A percentile compares a stretch with the other conserved stretches of the same genome.
Conservation (phyloP, 2,797 vertebrate genomes). For the Coendou prehensilis region DNA sequence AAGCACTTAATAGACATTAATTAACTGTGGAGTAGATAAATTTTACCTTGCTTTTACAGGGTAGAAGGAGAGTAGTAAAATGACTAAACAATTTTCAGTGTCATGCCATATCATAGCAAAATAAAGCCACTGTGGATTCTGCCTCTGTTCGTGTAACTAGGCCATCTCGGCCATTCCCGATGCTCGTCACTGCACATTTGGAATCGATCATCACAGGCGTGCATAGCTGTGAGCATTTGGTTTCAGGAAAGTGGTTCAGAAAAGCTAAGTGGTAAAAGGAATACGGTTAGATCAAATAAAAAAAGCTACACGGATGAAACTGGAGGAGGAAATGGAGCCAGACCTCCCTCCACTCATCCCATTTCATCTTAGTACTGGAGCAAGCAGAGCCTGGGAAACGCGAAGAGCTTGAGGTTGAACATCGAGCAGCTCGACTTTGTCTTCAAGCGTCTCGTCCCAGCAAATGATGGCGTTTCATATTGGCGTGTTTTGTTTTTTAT, state of each 20-base stretch:
- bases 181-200: slow-evolving; percentile 56
- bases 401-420: slow-evolving; percentile 15
- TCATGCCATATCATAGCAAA: background rate
- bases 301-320: slow-evolving; percentile 59
- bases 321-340: slow-evolving; percentile 64
- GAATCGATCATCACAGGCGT: slow-evolving; percentile 58
- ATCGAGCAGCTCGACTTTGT: background rate
- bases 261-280: slow-evolving; percentile 66
- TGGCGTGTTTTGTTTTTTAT: slow-evolving; percentile 29
- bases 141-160: background rate
- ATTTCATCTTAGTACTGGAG: background rate
- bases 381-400: background rate
- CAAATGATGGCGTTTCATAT: slow-evolving; percentile 34
- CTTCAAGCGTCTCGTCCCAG: background rate
- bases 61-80: background rate
- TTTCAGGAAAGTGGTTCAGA: slow-evolving; percentile 68
- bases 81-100: background rate
- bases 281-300: slow-evolving; percentile 73
- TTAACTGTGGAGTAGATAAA: background rate
- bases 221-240: slow-evolving; percentile 56
- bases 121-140: slow-evolving; percentile 15
- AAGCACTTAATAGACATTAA: slow-evolving; percentile 30
- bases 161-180: background rate
- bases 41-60: slow-evolving; percentile 51
- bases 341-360: background rate